phyloP scores from a whole-genome alignment of 2,113 vertebrate species.

The Onychostruthus taczanowskii region DNA sequence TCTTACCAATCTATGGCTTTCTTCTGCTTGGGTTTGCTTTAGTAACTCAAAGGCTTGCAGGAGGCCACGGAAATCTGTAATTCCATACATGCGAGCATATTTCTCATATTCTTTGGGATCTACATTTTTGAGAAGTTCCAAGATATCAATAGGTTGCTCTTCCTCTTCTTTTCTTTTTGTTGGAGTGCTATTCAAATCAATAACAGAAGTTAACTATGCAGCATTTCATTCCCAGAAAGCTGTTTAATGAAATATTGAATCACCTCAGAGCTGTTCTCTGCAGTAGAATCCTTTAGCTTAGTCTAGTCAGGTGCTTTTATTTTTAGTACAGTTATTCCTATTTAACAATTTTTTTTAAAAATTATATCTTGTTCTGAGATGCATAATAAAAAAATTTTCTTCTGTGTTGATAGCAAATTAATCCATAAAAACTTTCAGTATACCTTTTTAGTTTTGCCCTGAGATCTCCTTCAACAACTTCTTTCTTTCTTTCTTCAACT shows the following conservation, averaged over 20 bases:
- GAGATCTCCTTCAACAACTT: constrained; percentile 85
- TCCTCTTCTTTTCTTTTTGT: constrained; percentile 89
- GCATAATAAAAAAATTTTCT: background rate
- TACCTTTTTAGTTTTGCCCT: constrained; percentile 95
- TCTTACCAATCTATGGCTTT: constrained; percentile 88
- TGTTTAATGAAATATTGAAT: background rate
- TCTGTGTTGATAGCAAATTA: background rate
- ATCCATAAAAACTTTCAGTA: constrained; percentile 21
- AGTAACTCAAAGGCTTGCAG: constrained; percentile 95
- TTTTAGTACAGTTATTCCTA: background rate
- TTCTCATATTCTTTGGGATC: constrained; percentile 99
- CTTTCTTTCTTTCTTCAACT: constrained; percentile 87
- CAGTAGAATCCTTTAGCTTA: background rate
- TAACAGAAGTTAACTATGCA: background rate
- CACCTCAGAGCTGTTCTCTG: background rate
- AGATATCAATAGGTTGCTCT: constrained; percentile 91
- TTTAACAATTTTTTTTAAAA: background rate
- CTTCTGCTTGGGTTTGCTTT: constrained; percentile 87
- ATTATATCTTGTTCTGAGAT: background rate
- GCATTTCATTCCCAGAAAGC: background rate
- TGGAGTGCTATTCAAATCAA: constrained; percentile 81
- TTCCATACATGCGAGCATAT: constrained; percentile 97
- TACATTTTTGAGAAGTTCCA: constrained; percentile 96
- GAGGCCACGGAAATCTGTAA: constrained; percentile 96
- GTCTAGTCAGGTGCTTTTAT: background rate